Evolutionary conservation across 1,140 invertebrate species (phyloP), one percentile per base, ranked within the genome.

Genomic region (Drosophila equinoxialis): DNA sequence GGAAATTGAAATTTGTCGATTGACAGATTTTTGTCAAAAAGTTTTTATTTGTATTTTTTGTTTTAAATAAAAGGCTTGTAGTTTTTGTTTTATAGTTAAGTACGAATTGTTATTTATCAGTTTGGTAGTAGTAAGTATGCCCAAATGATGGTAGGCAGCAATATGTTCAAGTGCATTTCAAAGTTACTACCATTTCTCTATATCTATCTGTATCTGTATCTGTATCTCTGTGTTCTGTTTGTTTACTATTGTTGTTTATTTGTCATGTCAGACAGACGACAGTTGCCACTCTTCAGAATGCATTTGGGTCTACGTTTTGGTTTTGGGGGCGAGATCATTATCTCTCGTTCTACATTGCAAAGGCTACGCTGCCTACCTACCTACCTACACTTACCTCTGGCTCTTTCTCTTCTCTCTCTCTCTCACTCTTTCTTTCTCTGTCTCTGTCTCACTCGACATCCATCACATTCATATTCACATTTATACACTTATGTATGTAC

Each of bases 111-210:
- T 51, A 51, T 51, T 45, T 51, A 51, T 51, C 45, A 51, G 45
- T 51, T 11, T 5, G 7, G 7, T 11, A n/a, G 37, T 39, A 13
- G 35, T 8, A 10, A 8, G 35, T 37, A 37, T 61, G 23, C 14
- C 41, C 17, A 41, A 26, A 42, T 13, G 11, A 42, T 68, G 60
- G 58, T 64, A 2, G 51, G 41, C 45, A 30, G 33, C 66, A 77
- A 77, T 77, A 67, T 37, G 37, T 57, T 86, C 83, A 87, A 86
- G 82, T 86, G 83, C 83, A 86, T 86, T 86, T 87, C 79, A 86
- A 86, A 86, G 83, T 86, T 86, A 81, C 57, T 59, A 59, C 57
- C 57, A 39, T 54, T 54, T 54, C 17, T 54, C 17, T 35, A 39
- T 39, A 13, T 39, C 11, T 39, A 23, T 68, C 30, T 66, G 62